A percentile compares a stretch with the other conserved stretches of the same genome.
Evolutionary conservation across 2,888 invertebrate species (phyloP).

Genomic region (Stictocephala bisonia): DNA sequence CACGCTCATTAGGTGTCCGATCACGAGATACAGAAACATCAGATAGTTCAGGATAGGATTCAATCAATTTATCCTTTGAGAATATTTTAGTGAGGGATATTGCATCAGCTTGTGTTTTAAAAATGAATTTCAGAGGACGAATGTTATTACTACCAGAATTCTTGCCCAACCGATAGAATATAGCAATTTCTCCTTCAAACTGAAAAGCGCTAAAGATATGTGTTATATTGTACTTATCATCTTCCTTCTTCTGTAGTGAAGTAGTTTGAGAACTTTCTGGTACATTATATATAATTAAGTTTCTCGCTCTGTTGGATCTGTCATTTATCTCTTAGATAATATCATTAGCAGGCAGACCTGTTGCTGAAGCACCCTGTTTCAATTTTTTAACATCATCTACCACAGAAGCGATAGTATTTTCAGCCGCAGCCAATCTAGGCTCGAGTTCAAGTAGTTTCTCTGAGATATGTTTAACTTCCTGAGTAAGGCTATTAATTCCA

Average conservation of each 20-base stretch:
- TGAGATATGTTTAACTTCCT: too few species aligned
- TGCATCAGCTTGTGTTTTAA: background rate
- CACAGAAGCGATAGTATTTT: slow-evolving; percentile 11
- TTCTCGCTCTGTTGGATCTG: slow-evolving; percentile 16
- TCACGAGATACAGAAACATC: slow-evolving; percentile 5
- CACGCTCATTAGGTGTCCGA: background rate
- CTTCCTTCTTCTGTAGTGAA: background rate
- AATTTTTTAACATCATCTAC: slow-evolving; percentile 6
- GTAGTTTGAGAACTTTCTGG: slow-evolving; percentile 10
- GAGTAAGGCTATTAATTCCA: too few species aligned
- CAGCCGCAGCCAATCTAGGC: slow-evolving; percentile 1
- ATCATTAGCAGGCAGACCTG: slow-evolving; percentile 9
- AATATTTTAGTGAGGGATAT: background rate
- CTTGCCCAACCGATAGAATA: slow-evolving; percentile 1
- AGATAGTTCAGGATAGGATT: background rate
- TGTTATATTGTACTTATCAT: background rate
- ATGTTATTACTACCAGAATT: background rate
- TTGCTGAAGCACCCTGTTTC: background rate
- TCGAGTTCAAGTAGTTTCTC: too few species aligned
- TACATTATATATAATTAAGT: background rate
- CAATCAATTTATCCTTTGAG: background rate
- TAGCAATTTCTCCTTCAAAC: background rate
- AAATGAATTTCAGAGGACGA: background rate
- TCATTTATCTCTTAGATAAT: slow-evolving; percentile 2
- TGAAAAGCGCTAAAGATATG: background rate